Evolutionary conservation across 2,888 invertebrate species (phyloP), one percentile per base, ranked within the genome.

Genomic region (Euzophera pinguis): DNA sequence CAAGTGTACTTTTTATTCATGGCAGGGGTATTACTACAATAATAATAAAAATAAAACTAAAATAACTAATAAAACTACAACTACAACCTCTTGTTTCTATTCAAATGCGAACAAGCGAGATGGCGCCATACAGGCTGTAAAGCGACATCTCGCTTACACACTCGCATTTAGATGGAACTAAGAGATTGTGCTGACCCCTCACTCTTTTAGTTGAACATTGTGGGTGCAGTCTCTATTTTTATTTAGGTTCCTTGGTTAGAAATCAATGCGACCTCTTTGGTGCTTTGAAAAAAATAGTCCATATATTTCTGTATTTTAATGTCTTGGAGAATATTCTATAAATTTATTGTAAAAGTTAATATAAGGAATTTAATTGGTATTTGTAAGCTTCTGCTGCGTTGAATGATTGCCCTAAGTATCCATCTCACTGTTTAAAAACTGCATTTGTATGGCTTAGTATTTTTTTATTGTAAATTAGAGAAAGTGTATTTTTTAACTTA

Each of bases 361-460:
- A 22, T 22, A 43, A 43, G 42, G n/a, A 8, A 32, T 43, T 27
- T 5, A 43, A 43, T 43, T 43, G 6, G 7, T 32, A 34, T 16
- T 10, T 61, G 58, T 63, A 61, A 59, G 61, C 55, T 32, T 22
- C 14, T 17, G 34, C 12, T 17, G 22, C 38, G 17, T 43, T 43
- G 43, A 22, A 35, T 43, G 22, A 35, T 51, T 13, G 17, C 80
- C 75, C 71, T 69, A 75, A 64, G 73, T 73, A 72, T 75, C 80
- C 81, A 81, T 78, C 81, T 80, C 78, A 71, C 69, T 45, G 47
- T 73, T 68, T 70, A 32, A 67, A 64, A 57, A 68, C 69, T 75
- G 81, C 79, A 81, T 84, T 84, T 79, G 75, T 68, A 76, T 77
- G 71, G 80, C 78, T 82, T 78, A 69, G 68, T 71, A 63, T 67